These are phyloP conservation scores for Ophiothrix spiculata DNA, from an alignment of 35 echinoderm and acorn worm genomes.

Conservation along the genomic window DNA sequence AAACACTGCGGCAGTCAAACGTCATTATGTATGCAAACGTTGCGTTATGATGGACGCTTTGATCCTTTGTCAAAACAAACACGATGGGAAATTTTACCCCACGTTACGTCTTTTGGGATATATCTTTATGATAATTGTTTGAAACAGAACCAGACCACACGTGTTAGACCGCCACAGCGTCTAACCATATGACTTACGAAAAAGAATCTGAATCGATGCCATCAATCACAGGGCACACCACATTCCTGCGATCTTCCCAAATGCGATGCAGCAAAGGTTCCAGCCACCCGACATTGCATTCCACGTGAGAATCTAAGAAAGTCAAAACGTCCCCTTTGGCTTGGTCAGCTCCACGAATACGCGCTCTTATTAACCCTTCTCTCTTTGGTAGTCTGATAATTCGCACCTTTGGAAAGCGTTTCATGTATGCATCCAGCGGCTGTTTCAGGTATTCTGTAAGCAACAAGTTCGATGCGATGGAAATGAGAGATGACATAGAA, in stretches of 20 bases:
- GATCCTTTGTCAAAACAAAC: too few species aligned
- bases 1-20: too few species aligned
- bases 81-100: too few species aligned
- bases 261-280: slow-evolving; percentile 88
- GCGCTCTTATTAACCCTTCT: slow-evolving; percentile 77
- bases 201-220: slow-evolving; percentile 75
- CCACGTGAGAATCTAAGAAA: slow-evolving; percentile 95
- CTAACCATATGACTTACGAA: too few species aligned
- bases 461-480: too few species aligned
- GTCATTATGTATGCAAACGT: too few species aligned
- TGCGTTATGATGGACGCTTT: too few species aligned
- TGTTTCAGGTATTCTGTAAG: slow-evolving; percentile 71
- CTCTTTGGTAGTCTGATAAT: slow-evolving; percentile 64
- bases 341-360: slow-evolving; percentile 59
- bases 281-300: slow-evolving; percentile 92
- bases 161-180: too few species aligned
- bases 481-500: too few species aligned
- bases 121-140: too few species aligned
- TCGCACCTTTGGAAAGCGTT: slow-evolving; percentile 71
- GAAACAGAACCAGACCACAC: too few species aligned
- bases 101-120: too few species aligned
- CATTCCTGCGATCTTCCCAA: slow-evolving; percentile 53
- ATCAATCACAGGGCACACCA: slow-evolving; percentile 77
- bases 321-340: slow-evolving; percentile 62
- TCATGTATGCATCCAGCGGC: slow-evolving; percentile 81